phyloP scores from a whole-genome alignment of 53 echinoderm and acorn worm genomes.

The Temnopleurus reevesii region DNA sequence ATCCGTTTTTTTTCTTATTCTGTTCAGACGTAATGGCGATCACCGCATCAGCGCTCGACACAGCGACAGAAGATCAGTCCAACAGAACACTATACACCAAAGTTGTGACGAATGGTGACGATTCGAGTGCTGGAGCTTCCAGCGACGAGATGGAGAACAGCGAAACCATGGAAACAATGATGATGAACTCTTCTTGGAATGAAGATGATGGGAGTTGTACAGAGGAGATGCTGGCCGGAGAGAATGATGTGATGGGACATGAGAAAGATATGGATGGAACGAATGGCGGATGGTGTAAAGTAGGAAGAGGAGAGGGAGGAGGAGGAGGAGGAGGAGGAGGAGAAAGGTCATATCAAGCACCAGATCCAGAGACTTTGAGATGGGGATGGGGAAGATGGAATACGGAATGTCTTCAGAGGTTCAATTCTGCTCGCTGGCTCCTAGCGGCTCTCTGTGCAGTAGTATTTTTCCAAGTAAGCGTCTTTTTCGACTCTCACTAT shows the following conservation, averaged over 20 bases:
- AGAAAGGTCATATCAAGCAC: not conserved
- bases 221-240: not conserved
- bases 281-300: not conserved
- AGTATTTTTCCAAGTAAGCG: slow-evolving; percentile 14
- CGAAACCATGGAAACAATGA: not conserved
- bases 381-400: slow-evolving; percentile 33
- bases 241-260: not conserved
- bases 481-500: too few relatives aligned
- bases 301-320: not conserved
- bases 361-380: not conserved
- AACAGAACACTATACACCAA: not conserved
- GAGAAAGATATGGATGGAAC: not conserved
- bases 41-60: not conserved
- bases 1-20: too few relatives aligned
- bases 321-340: not conserved
- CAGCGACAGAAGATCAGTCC: not conserved
- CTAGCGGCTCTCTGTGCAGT: not conserved
- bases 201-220: not conserved
- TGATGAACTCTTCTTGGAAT: not conserved
- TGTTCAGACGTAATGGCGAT: not conserved
- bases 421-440: slow-evolving; percentile 13
- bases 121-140: not conserved
- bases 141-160: not conserved
- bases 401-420: slow-evolving; percentile 10
- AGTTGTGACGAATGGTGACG: not conserved